Evolutionary conservation across 2,797 vertebrate species (phyloP).

Genomic region (Mormyrops boulengeri): DNA sequence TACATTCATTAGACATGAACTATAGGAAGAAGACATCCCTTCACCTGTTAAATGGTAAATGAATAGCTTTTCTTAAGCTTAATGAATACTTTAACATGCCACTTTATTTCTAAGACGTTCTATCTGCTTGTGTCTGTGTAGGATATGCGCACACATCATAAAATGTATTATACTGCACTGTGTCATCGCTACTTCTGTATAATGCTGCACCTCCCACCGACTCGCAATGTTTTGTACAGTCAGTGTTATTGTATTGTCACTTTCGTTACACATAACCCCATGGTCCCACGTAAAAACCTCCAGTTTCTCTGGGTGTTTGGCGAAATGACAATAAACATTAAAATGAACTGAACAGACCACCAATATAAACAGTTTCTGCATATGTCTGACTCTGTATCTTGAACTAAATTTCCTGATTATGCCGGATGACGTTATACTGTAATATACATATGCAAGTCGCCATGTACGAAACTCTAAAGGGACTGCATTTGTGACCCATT

Average conservation of each 20-base stretch:
- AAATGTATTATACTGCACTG: neutral
- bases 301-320: neutral
- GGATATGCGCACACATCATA: neutral
- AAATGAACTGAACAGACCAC: neutral
- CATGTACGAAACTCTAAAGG: neutral
- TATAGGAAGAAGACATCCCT: neutral
- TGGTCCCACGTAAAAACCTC: neutral
- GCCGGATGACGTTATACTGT: neutral
- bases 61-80: neutral
- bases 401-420: neutral
- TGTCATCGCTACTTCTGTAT: neutral
- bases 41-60: neutral
- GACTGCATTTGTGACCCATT: neutral
- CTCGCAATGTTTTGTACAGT: neutral
- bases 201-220: neutral
- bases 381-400: neutral
- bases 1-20: neutral
- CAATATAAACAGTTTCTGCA: neutral
- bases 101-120: neutral
- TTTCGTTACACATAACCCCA: neutral
- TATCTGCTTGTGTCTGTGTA: neutral
- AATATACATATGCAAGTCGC: neutral
- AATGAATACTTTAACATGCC: neutral
- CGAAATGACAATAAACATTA: neutral
- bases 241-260: neutral